These are phyloP conservation scores for Mesaphorura yosii DNA, from an alignment of 1,140 invertebrate species.

Conservation along the genomic window DNA sequence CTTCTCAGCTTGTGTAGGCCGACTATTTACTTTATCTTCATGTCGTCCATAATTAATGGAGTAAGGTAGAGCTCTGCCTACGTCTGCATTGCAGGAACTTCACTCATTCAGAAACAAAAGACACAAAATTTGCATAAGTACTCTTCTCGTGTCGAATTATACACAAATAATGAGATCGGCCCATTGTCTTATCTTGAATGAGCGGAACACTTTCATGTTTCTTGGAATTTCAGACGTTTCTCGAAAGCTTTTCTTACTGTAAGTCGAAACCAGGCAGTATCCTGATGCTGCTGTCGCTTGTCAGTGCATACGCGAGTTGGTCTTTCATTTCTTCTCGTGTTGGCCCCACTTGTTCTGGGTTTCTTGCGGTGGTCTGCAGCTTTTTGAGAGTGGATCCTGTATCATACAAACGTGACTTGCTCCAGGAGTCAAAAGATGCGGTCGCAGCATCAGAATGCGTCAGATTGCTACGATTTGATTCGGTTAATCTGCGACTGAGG, in stretches of 20 bases:
- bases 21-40: too few relatives aligned
- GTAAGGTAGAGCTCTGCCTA: too few relatives aligned
- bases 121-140: too few relatives aligned
- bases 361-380: neutral
- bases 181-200: too few relatives aligned
- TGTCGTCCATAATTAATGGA: too few relatives aligned
- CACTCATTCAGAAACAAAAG: too few relatives aligned
- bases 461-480: too few relatives aligned
- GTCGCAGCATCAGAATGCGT: neutral
- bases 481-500: too few relatives aligned
- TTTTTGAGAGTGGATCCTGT: neutral
- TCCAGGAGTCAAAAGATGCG: neutral
- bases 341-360: neutral
- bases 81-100: too few relatives aligned
- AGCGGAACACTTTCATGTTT: neutral
- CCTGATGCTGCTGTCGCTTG: neutral
- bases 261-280: constrained; percentile 5
- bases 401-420: neutral
- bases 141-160: too few relatives aligned
- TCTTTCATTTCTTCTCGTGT: constrained; percentile 11
- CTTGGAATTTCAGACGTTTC: neutral
- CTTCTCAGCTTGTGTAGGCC: neutral
- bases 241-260: neutral
- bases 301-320: neutral
- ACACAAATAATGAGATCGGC: too few relatives aligned